These are phyloP conservation scores for Tragelaphus strepsiceros DNA, from an alignment of 2,113 vertebrate genomes.

Conservation along the genomic window DNA sequence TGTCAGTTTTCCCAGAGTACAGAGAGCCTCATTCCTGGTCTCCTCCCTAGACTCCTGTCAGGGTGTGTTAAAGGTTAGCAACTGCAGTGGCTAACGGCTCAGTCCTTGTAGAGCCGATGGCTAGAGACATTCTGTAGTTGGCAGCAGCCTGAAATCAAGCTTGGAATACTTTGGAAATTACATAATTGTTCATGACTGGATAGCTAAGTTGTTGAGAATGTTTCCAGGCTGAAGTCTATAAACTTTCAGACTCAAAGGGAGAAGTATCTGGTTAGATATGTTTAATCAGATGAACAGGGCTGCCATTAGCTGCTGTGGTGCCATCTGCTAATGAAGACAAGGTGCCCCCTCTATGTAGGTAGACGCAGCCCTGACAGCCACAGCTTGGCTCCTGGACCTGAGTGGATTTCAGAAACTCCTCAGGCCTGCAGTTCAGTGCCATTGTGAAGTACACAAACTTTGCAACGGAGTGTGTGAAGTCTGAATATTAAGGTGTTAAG, in stretches of 20 bases:
- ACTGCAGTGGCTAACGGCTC: background rate
- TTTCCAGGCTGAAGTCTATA: background rate
- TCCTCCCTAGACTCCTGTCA: background rate
- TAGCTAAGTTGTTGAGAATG: background rate
- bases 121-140: background rate
- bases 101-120: background rate
- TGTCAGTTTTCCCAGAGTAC: background rate
- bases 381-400: background rate
- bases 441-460: background rate
- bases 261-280: background rate
- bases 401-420: background rate
- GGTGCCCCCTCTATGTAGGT: fast-evolving
- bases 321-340: background rate
- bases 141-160: background rate
- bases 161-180: background rate
- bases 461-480: background rate
- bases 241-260: background rate
- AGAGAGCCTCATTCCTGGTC: background rate
- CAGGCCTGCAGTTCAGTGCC: background rate
- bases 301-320: background rate
- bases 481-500: background rate
- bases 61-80: background rate
- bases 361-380: background rate
- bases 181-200: background rate
- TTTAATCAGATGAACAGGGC: background rate